Percentiles rank a stretch among this genome's conserved stretches.
phyloP scores from a whole-genome alignment of 2,113 vertebrate species.

The Rissa tridactyla region DNA sequence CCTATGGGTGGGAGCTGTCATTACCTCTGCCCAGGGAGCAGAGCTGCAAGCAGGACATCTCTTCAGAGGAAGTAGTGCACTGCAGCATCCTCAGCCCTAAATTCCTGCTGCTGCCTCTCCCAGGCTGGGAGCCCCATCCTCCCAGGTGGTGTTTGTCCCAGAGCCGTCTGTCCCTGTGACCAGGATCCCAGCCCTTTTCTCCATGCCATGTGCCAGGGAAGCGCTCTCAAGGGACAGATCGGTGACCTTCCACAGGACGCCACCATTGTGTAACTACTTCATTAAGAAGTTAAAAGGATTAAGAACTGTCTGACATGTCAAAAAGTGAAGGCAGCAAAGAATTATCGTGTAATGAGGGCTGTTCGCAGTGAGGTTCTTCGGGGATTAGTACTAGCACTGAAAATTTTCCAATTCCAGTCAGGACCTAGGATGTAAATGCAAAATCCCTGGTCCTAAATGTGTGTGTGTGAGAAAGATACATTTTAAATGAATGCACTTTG shows the following conservation, averaged over 20 bases:
- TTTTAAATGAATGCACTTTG: neutral
- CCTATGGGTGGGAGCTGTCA: neutral
- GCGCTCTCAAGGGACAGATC: fast-evolving
- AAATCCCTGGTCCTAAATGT: neutral
- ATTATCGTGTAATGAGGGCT: neutral
- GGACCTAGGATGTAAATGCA: neutral
- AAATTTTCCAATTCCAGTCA: neutral
- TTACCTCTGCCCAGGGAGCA: neutral
- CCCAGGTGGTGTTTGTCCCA: neutral
- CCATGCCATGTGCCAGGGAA: neutral
- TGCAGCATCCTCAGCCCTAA: neutral
- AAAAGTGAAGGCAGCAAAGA: neutral
- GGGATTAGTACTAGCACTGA: neutral
- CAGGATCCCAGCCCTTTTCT: neutral
- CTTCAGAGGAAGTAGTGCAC: neutral
- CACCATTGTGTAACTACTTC: neutral
- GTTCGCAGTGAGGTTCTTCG: neutral
- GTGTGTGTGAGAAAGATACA: neutral
- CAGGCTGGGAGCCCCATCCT: neutral
- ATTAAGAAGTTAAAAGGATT: conserved; percentile 29
- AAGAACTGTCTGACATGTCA: neutral
- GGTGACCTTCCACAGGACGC: fast-evolving
- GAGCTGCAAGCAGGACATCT: neutral
- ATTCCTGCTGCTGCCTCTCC: neutral
- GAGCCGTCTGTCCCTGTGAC: fast-evolving